phyloP scores from a whole-genome alignment of 2,888 invertebrate genomes.

The Lasioglossum leucozonium region DNA sequence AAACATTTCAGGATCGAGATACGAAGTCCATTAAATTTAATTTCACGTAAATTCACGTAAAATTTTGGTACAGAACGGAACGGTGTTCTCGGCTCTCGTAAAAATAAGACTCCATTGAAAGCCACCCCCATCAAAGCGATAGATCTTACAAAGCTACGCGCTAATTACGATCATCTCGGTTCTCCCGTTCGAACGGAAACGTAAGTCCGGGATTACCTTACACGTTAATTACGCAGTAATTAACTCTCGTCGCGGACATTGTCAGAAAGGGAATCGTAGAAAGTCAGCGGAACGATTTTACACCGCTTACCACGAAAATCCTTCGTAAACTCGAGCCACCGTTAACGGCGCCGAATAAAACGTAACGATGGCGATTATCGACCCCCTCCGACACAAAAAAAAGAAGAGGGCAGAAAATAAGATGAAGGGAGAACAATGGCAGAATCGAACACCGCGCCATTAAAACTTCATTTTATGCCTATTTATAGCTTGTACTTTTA shows the following conservation, averaged over 20 bases:
- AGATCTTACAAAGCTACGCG: conserved; percentile 53
- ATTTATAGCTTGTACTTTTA: conserved; percentile 59
- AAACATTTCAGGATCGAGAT: not conserved
- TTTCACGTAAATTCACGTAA: not conserved
- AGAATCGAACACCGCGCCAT: conserved; percentile 66
- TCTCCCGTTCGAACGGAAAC: conserved; percentile 61
- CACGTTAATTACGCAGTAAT: conserved; percentile 72
- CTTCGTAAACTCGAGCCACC: conserved; percentile 58
- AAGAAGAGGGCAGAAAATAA: conserved; percentile 63
- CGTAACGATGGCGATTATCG: conserved; percentile 70
- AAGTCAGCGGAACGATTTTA: conserved; percentile 70
- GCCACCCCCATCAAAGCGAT: conserved; percentile 29
- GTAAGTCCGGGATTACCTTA: conserved; percentile 68
- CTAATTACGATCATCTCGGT: conserved; percentile 60
- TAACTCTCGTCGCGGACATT: conserved; percentile 65
- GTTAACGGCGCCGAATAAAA: conserved; percentile 64
- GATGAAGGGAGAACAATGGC: conserved; percentile 35
- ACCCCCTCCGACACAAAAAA: conserved; percentile 43
- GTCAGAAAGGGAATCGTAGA: conserved; percentile 59
- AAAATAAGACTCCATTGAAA: conserved; percentile 13
- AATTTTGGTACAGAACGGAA: not conserved
- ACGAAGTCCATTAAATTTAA: not conserved
- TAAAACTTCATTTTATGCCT: conserved; percentile 69
- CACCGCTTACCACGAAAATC: conserved; percentile 69
- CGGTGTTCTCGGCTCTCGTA: not conserved